These are phyloP conservation scores for Lophura swinhoii DNA, from an alignment of 2,797 vertebrate genomes.

Conservation along the genomic window DNA sequence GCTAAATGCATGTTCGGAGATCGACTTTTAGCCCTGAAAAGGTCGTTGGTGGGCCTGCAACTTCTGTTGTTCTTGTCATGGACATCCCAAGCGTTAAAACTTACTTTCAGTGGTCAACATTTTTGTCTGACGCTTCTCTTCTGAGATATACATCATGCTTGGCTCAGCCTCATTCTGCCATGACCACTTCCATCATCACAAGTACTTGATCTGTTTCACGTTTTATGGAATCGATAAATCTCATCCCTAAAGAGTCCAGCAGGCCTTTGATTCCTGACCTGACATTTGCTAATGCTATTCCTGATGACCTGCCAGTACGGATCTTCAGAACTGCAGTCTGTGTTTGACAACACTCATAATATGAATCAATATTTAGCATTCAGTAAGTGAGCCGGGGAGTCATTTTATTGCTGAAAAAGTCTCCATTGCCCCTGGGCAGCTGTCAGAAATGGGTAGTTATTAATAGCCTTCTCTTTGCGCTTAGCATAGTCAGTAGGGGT, in stretches of 20 bases:
- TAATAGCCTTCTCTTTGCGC: slow-evolving; percentile 83
- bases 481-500: slow-evolving; percentile 87
- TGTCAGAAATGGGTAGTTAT: slow-evolving; percentile 87
- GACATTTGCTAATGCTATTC: slow-evolving; percentile 85
- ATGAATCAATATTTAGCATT: slow-evolving; percentile 89
- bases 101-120: slow-evolving; percentile 56
- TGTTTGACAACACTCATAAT: slow-evolving; percentile 90
- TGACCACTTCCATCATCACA: slow-evolving; percentile 79
- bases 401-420: slow-evolving; percentile 83
- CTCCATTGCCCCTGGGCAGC: slow-evolving; percentile 84
- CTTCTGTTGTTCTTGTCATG: slow-evolving; percentile 4
- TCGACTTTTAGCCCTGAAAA: slow-evolving; percentile 44
- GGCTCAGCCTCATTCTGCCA: slow-evolving; percentile 85
- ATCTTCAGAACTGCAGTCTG: slow-evolving; percentile 81
- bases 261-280: slow-evolving; percentile 85
- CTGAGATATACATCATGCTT: slow-evolving; percentile 53
- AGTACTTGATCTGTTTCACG: slow-evolving; percentile 82
- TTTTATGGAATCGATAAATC: slow-evolving; percentile 84
- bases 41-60: slow-evolving; percentile 23
- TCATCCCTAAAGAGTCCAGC: slow-evolving; percentile 84
- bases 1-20: background rate
- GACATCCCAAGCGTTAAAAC: slow-evolving; percentile 45
- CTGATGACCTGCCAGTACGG: slow-evolving; percentile 84
- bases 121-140: slow-evolving; percentile 62
- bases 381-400: slow-evolving; percentile 85